phyloP scores from a whole-genome alignment of 2,888 invertebrate genomes.

The Eupithecia dodoneata region DNA sequence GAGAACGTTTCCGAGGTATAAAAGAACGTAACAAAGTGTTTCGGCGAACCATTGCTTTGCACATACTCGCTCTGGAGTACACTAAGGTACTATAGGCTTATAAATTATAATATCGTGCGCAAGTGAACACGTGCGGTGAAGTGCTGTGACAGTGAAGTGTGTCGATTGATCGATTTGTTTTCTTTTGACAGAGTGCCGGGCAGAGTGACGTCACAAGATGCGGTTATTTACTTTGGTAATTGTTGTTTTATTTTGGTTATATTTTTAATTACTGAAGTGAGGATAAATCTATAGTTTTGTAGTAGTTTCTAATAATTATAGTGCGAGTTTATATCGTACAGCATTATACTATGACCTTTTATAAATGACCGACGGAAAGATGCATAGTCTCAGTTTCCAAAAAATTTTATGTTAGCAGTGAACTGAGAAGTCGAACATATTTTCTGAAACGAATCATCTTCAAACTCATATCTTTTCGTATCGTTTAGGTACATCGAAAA shows the following conservation, averaged over 20 bases:
- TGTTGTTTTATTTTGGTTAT: constrained; percentile 22
- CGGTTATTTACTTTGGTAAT: constrained; percentile 76
- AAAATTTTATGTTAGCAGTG: neutral
- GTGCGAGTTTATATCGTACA: neutral
- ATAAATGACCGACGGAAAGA: neutral
- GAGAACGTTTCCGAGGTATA: constrained; percentile 82
- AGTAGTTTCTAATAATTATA: neutral
- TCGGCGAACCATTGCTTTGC: constrained; percentile 77
- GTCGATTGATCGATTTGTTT: constrained; percentile 60
- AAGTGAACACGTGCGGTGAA: constrained; percentile 47
- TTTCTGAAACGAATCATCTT: neutral
- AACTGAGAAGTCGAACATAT: neutral
- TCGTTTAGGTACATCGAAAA: neutral
- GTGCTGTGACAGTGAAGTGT: constrained; percentile 54
- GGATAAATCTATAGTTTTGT: neutral
- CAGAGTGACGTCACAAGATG: constrained; percentile 65
- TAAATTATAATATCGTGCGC: constrained; percentile 6
- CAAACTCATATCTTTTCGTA: neutral
- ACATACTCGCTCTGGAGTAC: constrained; percentile 60
- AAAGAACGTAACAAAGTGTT: constrained; percentile 75
- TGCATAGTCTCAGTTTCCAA: neutral
- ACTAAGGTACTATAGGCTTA: constrained; percentile 50
- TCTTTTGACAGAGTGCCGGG: constrained; percentile 76
- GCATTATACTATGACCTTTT: neutral
- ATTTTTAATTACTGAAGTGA: neutral